Percentiles rank a stretch among this genome's conserved stretches.
These are phyloP conservation scores for Salvelinus sp. DNA, from an alignment of 2,113 vertebrate species.

Conservation along the genomic window DNA sequence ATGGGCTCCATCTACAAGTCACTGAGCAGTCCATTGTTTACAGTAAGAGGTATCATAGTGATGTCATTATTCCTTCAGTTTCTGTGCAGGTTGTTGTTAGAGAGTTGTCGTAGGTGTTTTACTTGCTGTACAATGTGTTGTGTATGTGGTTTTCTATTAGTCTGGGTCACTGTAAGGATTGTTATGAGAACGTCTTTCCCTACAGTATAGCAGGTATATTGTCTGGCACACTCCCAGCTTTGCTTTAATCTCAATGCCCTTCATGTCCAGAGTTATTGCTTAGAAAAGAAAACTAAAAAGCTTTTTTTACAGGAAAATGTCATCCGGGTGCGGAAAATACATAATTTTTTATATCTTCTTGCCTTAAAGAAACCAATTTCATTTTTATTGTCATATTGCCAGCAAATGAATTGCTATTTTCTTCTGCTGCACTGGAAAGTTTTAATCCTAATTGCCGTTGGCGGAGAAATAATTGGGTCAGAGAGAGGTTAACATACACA, in stretches of 20 bases:
- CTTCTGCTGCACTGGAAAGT: conserved; percentile 40
- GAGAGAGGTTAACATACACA: conserved; percentile 41
- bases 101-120: too few relatives aligned
- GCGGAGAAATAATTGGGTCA: conserved; percentile 63
- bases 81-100: too few relatives aligned
- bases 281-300: conserved; percentile 42
- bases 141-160: neutral
- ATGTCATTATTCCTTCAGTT: too few relatives aligned
- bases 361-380: conserved; percentile 62
- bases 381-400: conserved; percentile 64
- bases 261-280: conserved; percentile 46
- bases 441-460: conserved; percentile 70
- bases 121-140: neutral
- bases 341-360: conserved; percentile 51
- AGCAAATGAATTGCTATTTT: conserved; percentile 60
- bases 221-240: conserved; percentile 17
- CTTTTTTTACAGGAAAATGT: conserved; percentile 42
- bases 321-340: conserved; percentile 24
- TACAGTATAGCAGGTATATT: conserved; percentile 17
- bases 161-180: conserved; percentile 2
- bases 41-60: neutral
- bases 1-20: too few relatives aligned
- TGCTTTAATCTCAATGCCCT: conserved; percentile 39
- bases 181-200: conserved; percentile 1
- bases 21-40: neutral